Conservation (phyloP, 2,888 invertebrate species). For the Melitaea athalia region DNA sequence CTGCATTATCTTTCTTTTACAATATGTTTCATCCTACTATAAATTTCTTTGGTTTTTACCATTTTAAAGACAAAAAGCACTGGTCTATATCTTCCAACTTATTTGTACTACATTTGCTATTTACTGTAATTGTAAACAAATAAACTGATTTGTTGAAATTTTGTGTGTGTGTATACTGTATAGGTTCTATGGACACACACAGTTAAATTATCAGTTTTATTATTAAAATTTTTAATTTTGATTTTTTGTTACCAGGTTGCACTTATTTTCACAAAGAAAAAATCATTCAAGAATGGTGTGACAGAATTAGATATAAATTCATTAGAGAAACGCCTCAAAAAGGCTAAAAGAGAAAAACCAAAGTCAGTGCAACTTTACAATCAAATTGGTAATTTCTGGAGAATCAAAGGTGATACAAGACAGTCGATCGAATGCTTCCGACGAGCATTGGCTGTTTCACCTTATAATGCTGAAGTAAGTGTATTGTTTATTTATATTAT, state of each 20-base stretch:
- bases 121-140: background rate
- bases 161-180: too few relatives aligned
- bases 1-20: too few relatives aligned
- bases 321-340: constrained; percentile 88
- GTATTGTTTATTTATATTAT: background rate
- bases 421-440: constrained; percentile 95
- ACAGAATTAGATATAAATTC: constrained; percentile 88
- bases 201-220: background rate
- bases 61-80: too few relatives aligned
- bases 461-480: constrained; percentile 90
- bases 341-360: constrained; percentile 91
- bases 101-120: too few relatives aligned
- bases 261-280: constrained; percentile 88
- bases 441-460: constrained; percentile 91
- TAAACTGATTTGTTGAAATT: background rate
- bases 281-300: constrained; percentile 81
- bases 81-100: too few relatives aligned
- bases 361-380: constrained; percentile 93
- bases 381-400: constrained; percentile 96
- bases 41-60: too few relatives aligned
- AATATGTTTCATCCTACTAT: too few relatives aligned
- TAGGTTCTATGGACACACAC: background rate
- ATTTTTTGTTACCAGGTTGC: constrained; percentile 78
- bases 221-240: background rate
- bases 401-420: constrained; percentile 93